These are phyloP conservation scores for Oncorhynchus masou DNA, from an alignment of 2,113 vertebrate species.

Conservation along the genomic window DNA sequence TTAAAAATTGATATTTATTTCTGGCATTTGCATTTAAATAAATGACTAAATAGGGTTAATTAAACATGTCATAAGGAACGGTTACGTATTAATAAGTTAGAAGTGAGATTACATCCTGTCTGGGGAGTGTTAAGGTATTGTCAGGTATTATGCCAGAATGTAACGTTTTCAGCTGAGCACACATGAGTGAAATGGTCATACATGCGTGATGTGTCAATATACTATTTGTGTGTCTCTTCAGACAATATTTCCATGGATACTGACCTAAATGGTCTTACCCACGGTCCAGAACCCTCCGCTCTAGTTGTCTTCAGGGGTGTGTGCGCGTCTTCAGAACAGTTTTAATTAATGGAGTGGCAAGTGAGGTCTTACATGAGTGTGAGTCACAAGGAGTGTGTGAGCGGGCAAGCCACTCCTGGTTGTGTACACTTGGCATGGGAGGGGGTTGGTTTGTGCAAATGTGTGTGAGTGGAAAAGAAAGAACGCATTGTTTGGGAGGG, in stretches of 20 bases:
- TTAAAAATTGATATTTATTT: not conserved
- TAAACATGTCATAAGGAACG: not conserved
- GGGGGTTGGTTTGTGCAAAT: conserved; percentile 9
- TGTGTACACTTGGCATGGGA: not conserved
- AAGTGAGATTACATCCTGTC: not conserved
- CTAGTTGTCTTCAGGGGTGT: not conserved
- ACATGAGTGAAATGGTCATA: too few relatives aligned
- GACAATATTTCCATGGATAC: too few relatives aligned
- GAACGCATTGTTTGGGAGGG: too few relatives aligned
- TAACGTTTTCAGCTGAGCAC: too few relatives aligned
- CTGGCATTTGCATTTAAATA: not conserved
- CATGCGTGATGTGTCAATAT: too few relatives aligned
- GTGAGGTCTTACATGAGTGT: not conserved
- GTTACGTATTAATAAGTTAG: not conserved
- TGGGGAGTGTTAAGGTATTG: too few relatives aligned
- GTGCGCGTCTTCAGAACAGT: not conserved
- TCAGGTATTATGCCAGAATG: too few relatives aligned
- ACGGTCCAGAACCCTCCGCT: too few relatives aligned
- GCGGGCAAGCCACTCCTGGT: not conserved
- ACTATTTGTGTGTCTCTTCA: too few relatives aligned
- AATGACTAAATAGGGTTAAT: not conserved
- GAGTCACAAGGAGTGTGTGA: not conserved
- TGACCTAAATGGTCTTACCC: too few relatives aligned
- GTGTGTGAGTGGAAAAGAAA: not conserved
- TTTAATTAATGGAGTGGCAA: conserved; percentile 6